Conservation (phyloP, 2,113 vertebrate species). For the Puffinus mauretanicus region DNA sequence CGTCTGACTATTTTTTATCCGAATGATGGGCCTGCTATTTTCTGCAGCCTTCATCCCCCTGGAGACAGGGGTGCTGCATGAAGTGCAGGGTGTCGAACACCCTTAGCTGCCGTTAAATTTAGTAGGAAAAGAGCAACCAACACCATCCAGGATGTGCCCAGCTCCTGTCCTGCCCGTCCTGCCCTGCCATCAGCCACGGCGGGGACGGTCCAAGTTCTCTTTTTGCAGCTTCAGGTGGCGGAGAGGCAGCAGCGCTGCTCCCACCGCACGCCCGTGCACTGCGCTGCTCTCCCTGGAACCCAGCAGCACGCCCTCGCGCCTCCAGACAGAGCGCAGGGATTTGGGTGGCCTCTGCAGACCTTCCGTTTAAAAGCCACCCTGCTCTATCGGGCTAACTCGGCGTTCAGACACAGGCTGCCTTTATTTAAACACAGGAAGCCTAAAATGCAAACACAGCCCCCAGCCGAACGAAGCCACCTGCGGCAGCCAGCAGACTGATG, state of each 20-base stretch:
- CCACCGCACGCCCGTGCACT: rapidly evolving
- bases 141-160: neutral
- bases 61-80: neutral
- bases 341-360: neutral
- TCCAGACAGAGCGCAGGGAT: neutral
- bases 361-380: neutral
- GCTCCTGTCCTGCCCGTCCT: neutral
- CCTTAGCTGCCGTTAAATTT: neutral
- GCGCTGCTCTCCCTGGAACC: rapidly evolving
- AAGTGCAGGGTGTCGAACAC: neutral
- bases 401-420: neutral
- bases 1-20: neutral
- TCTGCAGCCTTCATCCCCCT: neutral
- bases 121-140: neutral
- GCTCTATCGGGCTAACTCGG: neutral
- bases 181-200: rapidly evolving
- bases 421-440: neutral
- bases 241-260: neutral
- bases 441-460: neutral
- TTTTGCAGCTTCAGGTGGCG: neutral
- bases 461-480: neutral
- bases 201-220: neutral
- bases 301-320: neutral
- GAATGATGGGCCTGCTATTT: neutral
- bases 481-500: neutral